Evolutionary conservation across 1,140 invertebrate genomes (phyloP), one percentile per base, ranked within the genome.

Genomic region (Belonocnema kinseyi): DNA sequence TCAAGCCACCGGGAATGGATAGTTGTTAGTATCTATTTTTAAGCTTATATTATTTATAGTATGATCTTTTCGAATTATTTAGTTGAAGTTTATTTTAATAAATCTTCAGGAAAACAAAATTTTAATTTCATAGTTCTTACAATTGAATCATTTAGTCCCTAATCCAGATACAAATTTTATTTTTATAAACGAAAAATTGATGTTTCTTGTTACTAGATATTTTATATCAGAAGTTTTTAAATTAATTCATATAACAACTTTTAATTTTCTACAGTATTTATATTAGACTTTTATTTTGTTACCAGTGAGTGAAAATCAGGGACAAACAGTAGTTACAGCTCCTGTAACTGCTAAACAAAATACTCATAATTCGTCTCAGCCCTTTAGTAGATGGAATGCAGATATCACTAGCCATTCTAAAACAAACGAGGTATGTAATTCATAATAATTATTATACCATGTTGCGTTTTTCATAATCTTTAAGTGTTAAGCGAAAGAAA

Each of bases 1-100:
- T 98, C 54, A 95, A 96, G 89, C 97, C 97, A 46, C 93, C 94
- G 58, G 96, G 96, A 86, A 98, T 98, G 97, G 94, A 95, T 83
- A 93, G 93, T 54, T 93, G 97, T 98, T 93, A 94, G 95, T 94
- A 75, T 50, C 78, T 73, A n/a, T 54, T 14, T 71, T 74, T 40
- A 54, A 50, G 21, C 61, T 79, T 53, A 51, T 77, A 51, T 70
- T 56, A 13, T 51, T 51, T n/a, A 11, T 53, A 14, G 51, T 66
- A 11, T 16, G 12, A 74, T 77, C 73, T 51, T 78, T 5, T 51
- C 4, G 8, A 73, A 76, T 74, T 54, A 61, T 66, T 78, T 19
- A 76, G 26, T n/a, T 75, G 50, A 5, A 26, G 26, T 33, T 3
- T 5, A 33, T 5, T 33, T 33, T 33, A 33, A 33, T 33, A 33